Evolutionary conservation across 2,113 vertebrate species (phyloP).

Genomic region (Burhinus bistriatus): DNA sequence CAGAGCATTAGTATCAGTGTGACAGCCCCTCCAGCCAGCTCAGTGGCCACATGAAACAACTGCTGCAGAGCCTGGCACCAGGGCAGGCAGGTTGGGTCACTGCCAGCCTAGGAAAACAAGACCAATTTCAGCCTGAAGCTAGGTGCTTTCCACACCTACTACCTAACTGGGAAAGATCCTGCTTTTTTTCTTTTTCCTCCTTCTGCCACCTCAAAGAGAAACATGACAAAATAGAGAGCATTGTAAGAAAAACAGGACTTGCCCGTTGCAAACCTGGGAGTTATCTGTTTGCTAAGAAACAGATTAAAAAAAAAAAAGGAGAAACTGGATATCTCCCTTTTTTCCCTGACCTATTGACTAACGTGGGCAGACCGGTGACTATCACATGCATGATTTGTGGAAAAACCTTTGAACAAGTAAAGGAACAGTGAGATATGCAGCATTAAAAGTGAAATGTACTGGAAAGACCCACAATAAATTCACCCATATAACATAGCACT

Average conservation of each 20-base stretch:
- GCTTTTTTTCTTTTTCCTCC: not conserved
- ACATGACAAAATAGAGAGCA: not conserved
- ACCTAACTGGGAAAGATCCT: not conserved
- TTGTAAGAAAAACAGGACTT: not conserved
- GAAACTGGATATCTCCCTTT: not conserved
- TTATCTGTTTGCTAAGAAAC: not conserved
- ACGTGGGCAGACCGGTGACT: not conserved
- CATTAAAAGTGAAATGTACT: not conserved
- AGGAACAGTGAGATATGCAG: not conserved
- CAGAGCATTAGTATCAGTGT: fast-evolving
- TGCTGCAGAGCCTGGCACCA: not conserved
- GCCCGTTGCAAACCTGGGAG: not conserved
- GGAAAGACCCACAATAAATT: not conserved
- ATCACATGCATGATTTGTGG: not conserved
- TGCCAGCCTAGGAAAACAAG: not conserved
- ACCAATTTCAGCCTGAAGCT: not conserved
- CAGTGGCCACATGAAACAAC: fast-evolving
- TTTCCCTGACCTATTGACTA: not conserved
- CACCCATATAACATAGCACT: not conserved
- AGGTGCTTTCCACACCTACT: not conserved
- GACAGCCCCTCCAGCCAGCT: not conserved
- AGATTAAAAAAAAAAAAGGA: not conserved
- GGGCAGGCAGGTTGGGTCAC: not conserved
- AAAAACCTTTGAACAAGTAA: not conserved
- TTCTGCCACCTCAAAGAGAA: not conserved